Evolutionary conservation across 2,797 vertebrate species (phyloP), one percentile per base, ranked within the genome.

Genomic region (Anniella stebbinsi): DNA sequence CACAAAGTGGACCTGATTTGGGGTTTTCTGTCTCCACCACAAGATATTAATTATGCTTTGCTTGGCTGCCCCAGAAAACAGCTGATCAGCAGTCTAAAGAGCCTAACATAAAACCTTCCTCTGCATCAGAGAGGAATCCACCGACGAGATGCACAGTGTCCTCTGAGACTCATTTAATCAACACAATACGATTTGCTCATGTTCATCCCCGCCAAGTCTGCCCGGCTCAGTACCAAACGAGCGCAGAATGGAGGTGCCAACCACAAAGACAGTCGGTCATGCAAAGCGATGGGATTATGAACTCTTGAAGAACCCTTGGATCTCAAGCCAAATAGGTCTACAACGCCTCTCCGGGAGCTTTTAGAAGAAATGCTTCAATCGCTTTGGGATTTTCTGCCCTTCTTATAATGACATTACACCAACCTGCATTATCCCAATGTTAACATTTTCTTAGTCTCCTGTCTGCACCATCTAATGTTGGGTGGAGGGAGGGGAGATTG

Each of bases 251-350:
- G 81, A 86, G 60, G 48, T 80, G 57, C 73, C 84, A 72, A 75
- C 75, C 87, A 36, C 69, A 75, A 45, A 85, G 86, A 86, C 75
- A 88, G 33, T 11, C 45, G 18, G 60, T 67, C 33, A 12, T 88
- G 88, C 77, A 82, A 67, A 84, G 25, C 11, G 4, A 45, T 41
- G 41, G 75, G 90, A 84, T 82, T 91, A 82, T 4, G 45, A 3
- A 48, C 87, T 48, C 54, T 86, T 63, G 63, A 89, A 70, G 38
- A 83, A 87, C 30, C 21, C 48, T 82, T 70, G 67, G 78, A 73
- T 87, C 54, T 18, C 72, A 88, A 89, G 89, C 13, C 94, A 92
- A 81, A 80, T 54, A 54, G 77, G 23, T 63, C 72, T 41, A 12
- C 38, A 25, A 33, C 41, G 33, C 63, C 69, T 78, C 87, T 57